These are phyloP conservation scores for Lethenteron reissneri DNA, from an alignment of 2,113 vertebrate species.

Conservation along the genomic window DNA sequence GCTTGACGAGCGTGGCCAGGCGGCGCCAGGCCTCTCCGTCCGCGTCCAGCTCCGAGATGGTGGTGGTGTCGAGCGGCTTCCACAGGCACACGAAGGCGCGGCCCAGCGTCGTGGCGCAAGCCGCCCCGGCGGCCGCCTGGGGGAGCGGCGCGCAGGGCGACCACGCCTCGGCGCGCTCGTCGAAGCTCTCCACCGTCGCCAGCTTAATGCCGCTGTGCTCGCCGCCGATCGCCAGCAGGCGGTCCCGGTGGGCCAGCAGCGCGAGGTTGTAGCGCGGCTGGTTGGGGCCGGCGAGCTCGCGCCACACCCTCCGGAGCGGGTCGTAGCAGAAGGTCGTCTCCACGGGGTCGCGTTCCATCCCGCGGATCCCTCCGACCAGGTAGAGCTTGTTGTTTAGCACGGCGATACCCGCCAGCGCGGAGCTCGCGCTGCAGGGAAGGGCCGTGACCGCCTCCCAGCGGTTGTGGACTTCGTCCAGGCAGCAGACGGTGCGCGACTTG, in stretches of 20 bases:
- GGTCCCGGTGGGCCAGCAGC: slow-evolving; percentile 37
- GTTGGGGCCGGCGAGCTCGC: slow-evolving; percentile 38
- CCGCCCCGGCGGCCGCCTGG: slow-evolving; percentile 27
- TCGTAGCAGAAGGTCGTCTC: slow-evolving; percentile 60
- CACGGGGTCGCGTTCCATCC: slow-evolving; percentile 50
- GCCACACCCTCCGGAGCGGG: slow-evolving; percentile 31
- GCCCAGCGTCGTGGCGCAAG: slow-evolving; percentile 37
- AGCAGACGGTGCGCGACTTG: slow-evolving; percentile 50
- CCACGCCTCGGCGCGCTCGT: slow-evolving; percentile 32
- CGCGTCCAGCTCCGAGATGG: slow-evolving; percentile 38
- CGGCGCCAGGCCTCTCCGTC: slow-evolving; percentile 30
- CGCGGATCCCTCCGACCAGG: slow-evolving; percentile 54
- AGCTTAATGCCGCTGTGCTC: slow-evolving; percentile 36
- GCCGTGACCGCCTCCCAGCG: slow-evolving; percentile 56
- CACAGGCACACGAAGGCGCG: slow-evolving; percentile 64
- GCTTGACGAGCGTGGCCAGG: slow-evolving; percentile 35
- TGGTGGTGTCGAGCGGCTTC: slow-evolving; percentile 46
- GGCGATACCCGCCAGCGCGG: slow-evolving; percentile 55
- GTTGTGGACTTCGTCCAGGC: slow-evolving; percentile 44
- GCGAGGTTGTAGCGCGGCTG: slow-evolving; percentile 59
- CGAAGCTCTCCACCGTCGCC: slow-evolving; percentile 50
- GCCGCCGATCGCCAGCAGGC: slow-evolving; percentile 49
- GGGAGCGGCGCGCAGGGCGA: slow-evolving; percentile 37
- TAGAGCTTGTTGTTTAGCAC: slow-evolving; percentile 60
- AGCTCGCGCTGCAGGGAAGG: slow-evolving; percentile 49